phyloP scores from a whole-genome alignment of 2,797 vertebrate species.

The Macropodus opercularis region DNA sequence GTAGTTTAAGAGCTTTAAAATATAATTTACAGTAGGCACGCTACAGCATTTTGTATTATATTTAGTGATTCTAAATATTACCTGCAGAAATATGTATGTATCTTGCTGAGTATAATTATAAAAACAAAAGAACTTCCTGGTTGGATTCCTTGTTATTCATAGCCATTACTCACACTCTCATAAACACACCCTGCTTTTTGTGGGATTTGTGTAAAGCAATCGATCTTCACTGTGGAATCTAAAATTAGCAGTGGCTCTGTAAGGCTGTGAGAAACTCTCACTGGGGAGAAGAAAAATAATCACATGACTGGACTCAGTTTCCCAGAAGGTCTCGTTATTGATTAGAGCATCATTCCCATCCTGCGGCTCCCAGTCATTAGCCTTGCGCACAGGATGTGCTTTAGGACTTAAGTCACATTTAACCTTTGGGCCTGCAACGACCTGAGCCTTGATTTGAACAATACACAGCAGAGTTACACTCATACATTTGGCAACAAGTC shows the following conservation, averaged over 20 bases:
- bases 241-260: conserved; percentile 55
- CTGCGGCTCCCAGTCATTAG: conserved; percentile 59
- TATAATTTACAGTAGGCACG: conserved; percentile 7
- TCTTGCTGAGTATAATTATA: too few species aligned
- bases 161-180: conserved; percentile 17
- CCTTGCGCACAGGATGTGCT: conserved; percentile 26
- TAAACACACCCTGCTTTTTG: conserved; percentile 29
- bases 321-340: conserved; percentile 66
- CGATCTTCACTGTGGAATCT: conserved; percentile 58
- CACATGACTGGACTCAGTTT: conserved; percentile 56
- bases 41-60: conserved; percentile 16
- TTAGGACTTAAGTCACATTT: conserved; percentile 45
- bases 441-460: conserved; percentile 29
- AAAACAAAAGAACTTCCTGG: too few species aligned
- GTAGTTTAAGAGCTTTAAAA: conserved; percentile 8
- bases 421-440: conserved; percentile 31
- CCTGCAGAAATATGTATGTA: conserved; percentile 26
- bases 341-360: conserved; percentile 78
- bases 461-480: background rate
- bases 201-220: conserved; percentile 54
- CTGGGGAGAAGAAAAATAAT: conserved; percentile 12
- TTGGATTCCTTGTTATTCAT: conserved; percentile 11
- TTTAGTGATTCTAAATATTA: background rate
- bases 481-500: background rate
- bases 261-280: conserved; percentile 43